Base-by-base conservation (phyloP, 2,888 invertebrate species). In the Drosophila fulvimacula region DNA sequence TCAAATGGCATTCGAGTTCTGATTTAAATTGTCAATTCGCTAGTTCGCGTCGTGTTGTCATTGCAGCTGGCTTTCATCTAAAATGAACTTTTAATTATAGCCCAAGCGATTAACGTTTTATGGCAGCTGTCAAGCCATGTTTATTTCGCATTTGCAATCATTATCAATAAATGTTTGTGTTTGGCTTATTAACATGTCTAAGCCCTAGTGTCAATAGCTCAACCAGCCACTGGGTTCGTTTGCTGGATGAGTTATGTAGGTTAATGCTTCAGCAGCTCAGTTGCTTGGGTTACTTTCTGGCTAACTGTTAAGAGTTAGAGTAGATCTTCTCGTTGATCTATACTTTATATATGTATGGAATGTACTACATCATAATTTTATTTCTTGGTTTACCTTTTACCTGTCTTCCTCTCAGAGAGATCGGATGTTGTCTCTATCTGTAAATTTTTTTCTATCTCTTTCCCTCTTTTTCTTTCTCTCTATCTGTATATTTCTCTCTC, bases 1-100 rank as follows among this genome's bases (percentile, higher is more conserved):
- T 36, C 36, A 42, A 32, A 56, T 57, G 27, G 39, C 24, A 36
- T 46, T 27, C 11, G 30, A 55, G 38, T 19, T 73, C 34, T 66
- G 62, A 21, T 17, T 61, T 52, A 51, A 59, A 44, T 13, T 32
- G 30, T 32, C 24, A 15, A 24, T 44, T 13, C 41, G 36, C 36
- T 46, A 15, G 42, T 32, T 24, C 24, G 13, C 17, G 32, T 4
- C 39, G 21, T 42, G 39, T 11, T 41, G 51, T 21, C 17, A 32
- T 63, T 36, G 38, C 30, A 24, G 58, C 46, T 56, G 36, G n/a
- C n/a, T 2, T 42, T 17, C 57, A 46, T 46, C 27, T 44, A 15
- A 39, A 21, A 38, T 39, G 19, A 24, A 6, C 21, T 11, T 34
- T 34, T 48, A 41, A 36, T 48, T 52, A 15, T 4, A 36, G 9